Base-by-base conservation (phyloP, 2,888 invertebrate genomes). In the Epistrophe grossulariae region DNA sequence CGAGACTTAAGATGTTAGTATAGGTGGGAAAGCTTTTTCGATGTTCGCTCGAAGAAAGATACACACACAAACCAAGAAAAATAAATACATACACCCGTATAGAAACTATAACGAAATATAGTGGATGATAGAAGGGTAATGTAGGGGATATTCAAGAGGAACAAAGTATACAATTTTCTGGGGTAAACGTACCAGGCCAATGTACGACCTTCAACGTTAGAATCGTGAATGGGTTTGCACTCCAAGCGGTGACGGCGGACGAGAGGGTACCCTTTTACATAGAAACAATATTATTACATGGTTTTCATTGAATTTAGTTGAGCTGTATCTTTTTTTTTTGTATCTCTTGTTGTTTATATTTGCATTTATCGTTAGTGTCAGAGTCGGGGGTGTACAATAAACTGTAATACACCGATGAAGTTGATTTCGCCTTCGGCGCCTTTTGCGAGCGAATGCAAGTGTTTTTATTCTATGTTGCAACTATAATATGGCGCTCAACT, bases 141-240 rank as follows among this genome's bases (percentile, higher is more conserved):
- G 35, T 24, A 17, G 38, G 11, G 48, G 24, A 15, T 1, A 15
- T 19, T 0, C 19, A 52, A 38, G 62, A 15, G 24, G 13, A 62
- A 66, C 60, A 77, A 55, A 43, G 62, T 71, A 24, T 24, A 81
- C 79, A 64, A 79, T 84, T 90, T 89, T 89, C 89, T 90, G 89
- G 90, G 91, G 90, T 90, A 90, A 91, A 90, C 89, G 91, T 89
- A 90, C 89, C 89, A 88, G 90, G 90, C 90, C 90, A 91, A 90
- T 91, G 91, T 84, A 90, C 91, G 91, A 91, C 91, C 91, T 91
- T 91, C 91, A 90, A 90, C 89, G 89, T 88, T 82, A 84, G 76
- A 84, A 80, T 83, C 82, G 87, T 78, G 82, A 82, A 82, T 85
- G 82, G 85, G 73, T 74, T 74, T 85, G 78, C 70, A 81, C 73